phyloP scores from a whole-genome alignment of 1,140 invertebrate species.

The Globodera ellingtonae region DNA sequence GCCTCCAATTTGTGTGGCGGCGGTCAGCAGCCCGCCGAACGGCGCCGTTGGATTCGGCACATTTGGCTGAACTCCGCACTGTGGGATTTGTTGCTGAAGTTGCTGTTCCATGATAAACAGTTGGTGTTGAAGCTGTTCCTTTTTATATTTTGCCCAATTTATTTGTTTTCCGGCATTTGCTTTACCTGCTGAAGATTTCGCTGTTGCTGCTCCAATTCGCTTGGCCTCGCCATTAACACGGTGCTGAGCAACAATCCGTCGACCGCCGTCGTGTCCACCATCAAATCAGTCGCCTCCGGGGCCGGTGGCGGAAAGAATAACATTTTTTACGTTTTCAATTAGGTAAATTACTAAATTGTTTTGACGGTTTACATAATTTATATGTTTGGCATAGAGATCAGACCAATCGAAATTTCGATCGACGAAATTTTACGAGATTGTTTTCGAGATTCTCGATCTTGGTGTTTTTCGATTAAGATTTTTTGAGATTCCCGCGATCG shows the following conservation, averaged over 20 bases:
- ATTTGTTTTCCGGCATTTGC: neutral
- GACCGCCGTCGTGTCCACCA: neutral
- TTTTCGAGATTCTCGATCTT: too few species aligned
- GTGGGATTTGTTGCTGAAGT: constrained; percentile 2
- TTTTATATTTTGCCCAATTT: neutral
- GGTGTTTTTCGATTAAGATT: too few species aligned
- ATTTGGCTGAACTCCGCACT: neutral
- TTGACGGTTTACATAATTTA: too few species aligned
- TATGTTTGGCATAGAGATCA: neutral
- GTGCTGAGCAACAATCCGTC: constrained; percentile 10
- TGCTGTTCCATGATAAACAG: neutral
- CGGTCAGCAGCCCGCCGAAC: neutral
- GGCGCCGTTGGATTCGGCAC: neutral
- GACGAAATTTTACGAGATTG: neutral
- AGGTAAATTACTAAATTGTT: too few species aligned
- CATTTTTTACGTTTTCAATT: neutral
- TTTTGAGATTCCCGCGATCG: too few species aligned
- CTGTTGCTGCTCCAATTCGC: constrained; percentile 1
- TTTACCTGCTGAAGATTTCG: neutral
- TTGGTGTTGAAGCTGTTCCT: constrained; percentile 2
- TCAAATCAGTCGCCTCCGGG: neutral
- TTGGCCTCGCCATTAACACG: neutral
- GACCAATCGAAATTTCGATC: neutral
- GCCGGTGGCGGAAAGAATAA: constrained; percentile 1
- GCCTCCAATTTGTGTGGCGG: neutral